Conservation (phyloP, 2,888 invertebrate genomes). For the Arrhopalites spinosus region DNA sequence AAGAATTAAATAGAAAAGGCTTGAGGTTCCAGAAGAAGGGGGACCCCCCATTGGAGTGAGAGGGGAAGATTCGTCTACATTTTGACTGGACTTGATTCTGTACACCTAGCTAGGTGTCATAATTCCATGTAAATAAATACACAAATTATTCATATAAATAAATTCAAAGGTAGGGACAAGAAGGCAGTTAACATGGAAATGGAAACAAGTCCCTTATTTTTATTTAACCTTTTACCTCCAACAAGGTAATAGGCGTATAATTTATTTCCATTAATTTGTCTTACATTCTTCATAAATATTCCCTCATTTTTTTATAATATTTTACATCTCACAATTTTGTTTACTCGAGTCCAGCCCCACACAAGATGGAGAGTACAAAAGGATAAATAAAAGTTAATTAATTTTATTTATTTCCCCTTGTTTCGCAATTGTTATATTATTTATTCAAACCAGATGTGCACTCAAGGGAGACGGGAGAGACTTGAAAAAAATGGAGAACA, state of each 20-base stretch:
- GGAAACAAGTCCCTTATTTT: not conserved
- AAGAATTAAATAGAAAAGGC: not conserved
- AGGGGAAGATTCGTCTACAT: conserved; percentile 20
- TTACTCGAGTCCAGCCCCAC: too few species aligned
- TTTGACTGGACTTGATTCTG: not conserved
- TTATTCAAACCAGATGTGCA: too few species aligned
- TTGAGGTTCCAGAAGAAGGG: conserved; percentile 24
- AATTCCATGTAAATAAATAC: not conserved
- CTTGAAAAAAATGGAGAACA: too few species aligned
- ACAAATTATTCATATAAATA: not conserved
- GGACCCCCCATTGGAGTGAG: conserved; percentile 32
- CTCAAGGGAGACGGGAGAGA: too few species aligned
- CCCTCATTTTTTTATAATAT: not conserved
- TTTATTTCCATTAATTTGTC: conserved; percentile 27
- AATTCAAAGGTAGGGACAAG: too few species aligned
- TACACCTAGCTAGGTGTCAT: conserved; percentile 15
- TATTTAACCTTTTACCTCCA: not conserved
- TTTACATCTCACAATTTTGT: too few species aligned
- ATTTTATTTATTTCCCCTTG: too few species aligned
- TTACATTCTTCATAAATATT: conserved; percentile 8
- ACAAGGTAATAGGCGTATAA: conserved; percentile 19
- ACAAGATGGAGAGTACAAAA: too few species aligned
- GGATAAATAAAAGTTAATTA: too few species aligned
- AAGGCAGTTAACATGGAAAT: too few species aligned
- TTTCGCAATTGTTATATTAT: too few species aligned